Conservation (phyloP, 2,888 invertebrate genomes). For the Agrotis exclamationis region DNA sequence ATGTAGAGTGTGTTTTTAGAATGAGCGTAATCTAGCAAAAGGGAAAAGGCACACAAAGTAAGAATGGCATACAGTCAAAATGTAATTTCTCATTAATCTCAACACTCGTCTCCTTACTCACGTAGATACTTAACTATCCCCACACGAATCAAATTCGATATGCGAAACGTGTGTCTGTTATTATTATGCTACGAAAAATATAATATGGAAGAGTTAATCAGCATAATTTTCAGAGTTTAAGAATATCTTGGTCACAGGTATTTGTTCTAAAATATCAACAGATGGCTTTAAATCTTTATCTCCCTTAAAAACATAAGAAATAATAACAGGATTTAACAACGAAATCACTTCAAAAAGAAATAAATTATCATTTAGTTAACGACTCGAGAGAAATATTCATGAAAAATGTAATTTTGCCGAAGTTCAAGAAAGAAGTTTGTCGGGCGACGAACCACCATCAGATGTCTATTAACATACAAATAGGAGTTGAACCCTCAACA, state of each 20-base stretch:
- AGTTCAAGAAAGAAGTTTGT: conserved; percentile 39
- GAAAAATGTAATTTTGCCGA: conserved; percentile 51
- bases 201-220: background rate
- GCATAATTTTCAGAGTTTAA: background rate
- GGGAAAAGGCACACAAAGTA: background rate
- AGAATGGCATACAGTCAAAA: background rate
- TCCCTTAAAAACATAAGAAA: conserved; percentile 2
- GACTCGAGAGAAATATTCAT: conserved; percentile 51
- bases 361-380: conserved; percentile 43
- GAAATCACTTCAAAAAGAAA: conserved; percentile 41
- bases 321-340: conserved; percentile 3
- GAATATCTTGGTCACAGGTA: too few species aligned
- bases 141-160: background rate
- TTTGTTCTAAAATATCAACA: background rate
- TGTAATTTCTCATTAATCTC: background rate
- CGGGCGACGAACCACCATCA: conserved; percentile 49
- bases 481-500: conserved; percentile 43
- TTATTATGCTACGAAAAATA: background rate
- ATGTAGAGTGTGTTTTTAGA: background rate
- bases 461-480: conserved; percentile 67
- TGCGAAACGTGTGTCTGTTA: background rate
- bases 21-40: background rate
- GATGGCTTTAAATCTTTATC: conserved; percentile 3
- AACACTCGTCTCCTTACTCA: background rate
- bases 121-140: too few species aligned